Base-by-base conservation (phyloP, 2,888 invertebrate species). In the Drosophila meridionalis region DNA sequence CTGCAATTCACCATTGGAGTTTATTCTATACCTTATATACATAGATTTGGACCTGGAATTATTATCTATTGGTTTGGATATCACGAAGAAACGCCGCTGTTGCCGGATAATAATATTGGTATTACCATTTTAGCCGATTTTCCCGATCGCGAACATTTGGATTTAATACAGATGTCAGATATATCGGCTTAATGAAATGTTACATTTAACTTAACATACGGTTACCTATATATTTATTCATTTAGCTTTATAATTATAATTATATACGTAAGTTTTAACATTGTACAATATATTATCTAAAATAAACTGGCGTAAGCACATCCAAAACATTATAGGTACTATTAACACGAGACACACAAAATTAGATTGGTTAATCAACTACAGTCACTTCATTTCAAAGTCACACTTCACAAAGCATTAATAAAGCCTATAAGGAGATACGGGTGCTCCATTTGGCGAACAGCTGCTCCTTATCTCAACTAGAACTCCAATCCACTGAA, bases 41-140 rank as follows among this genome's bases (percentile, higher is more conserved):
- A 4, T n/a, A 92, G 98, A 90, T 99, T 98, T 94, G 99, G 99
- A 2, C 95, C 98, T 40, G 99, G 98, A 0, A 94, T 98, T 81
- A 97, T 99, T 1, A 98, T 99, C 81, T 99, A 99, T 92, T 99
- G 99, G 99, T 97, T 98, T 94, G 98, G 98, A 14, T 98, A 95
- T 92, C 92, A 96, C 14, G 96, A 96, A 78, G 94, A 93, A 7
- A 93, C 96, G 32, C 90, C 92, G 6, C 91, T 93, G 60, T 77
- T 93, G 6, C 92, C 96, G 14, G 95, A 95, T 90, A 95, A 96
- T 77, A 95, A 95, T 56, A 94, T 94, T 78, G 94, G 94, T 91
- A 94, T 95, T 73, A 94, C 94, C 63, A 93, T 95, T 57, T 92
- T 94, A 6, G 94, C 94, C 14, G 92, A 92, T 78, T 95, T 95